Conservation (phyloP, 2,113 vertebrate species). For the Camelus dromedarius region DNA sequence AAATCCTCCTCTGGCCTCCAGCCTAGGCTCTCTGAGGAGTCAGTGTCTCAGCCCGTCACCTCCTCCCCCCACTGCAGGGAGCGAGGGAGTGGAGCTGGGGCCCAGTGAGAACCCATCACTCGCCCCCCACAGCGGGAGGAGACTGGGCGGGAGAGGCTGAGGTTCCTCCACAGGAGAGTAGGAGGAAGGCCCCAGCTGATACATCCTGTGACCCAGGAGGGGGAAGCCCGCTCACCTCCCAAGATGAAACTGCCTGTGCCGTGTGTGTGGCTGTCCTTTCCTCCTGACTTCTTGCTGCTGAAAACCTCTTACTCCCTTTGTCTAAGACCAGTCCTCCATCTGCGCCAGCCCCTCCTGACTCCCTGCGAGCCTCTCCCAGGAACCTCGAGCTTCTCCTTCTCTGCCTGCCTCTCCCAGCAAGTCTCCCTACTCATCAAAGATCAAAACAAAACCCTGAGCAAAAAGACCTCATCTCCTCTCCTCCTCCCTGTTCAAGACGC, state of each 20-base stretch:
- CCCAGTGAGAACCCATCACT: not conserved
- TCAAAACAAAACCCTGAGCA: not conserved
- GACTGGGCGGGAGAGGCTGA: not conserved
- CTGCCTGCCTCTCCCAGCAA: not conserved
- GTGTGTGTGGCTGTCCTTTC: not conserved
- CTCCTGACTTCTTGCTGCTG: not conserved
- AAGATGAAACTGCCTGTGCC: not conserved
- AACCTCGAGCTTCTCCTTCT: not conserved
- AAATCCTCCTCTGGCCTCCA: not conserved
- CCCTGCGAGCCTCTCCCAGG: not conserved
- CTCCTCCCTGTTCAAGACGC: not conserved
- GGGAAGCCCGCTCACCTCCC: not conserved
- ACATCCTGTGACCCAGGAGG: not conserved
- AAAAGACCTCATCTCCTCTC: not conserved
- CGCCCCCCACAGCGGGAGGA: no score
- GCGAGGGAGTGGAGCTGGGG: not conserved
- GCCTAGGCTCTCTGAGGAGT: not conserved
- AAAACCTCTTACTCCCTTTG: not conserved
- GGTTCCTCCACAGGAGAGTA: not conserved
- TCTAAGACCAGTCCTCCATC: not conserved
- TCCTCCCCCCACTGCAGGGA: no score
- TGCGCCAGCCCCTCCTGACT: not conserved
- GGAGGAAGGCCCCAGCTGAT: not conserved
- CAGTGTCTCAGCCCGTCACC: not conserved
- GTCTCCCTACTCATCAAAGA: not conserved